Evolutionary conservation across 2,797 vertebrate species (phyloP).

Genomic region (Scolopax rusticola): DNA sequence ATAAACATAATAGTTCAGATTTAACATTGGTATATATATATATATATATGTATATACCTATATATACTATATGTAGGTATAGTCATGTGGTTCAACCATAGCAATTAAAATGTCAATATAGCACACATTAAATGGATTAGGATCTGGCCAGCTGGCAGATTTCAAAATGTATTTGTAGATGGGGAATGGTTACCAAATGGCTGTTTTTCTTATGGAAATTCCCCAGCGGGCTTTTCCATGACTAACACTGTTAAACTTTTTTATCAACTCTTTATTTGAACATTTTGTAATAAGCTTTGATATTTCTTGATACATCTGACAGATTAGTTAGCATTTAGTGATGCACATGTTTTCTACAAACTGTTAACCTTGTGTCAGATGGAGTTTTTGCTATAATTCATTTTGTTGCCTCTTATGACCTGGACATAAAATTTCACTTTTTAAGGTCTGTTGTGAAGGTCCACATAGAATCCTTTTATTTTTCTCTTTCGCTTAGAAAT

Average conservation of each 20-base stretch:
- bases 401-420: background rate
- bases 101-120: background rate
- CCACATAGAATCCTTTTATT: background rate
- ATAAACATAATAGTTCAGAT: background rate
- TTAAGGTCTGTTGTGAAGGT: background rate
- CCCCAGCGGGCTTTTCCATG: background rate
- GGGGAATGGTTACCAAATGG: slow-evolving; percentile 14
- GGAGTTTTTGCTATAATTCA: background rate
- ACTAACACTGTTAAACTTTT: background rate
- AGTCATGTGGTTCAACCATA: background rate
- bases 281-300: background rate
- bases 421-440: background rate
- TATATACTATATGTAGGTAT: too few species aligned
- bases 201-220: slow-evolving; percentile 27
- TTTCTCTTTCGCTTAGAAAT: background rate
- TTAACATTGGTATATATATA: too few species aligned
- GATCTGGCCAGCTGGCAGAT: slow-evolving; percentile 15
- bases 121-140: background rate
- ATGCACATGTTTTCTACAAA: background rate
- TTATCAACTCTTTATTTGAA: background rate
- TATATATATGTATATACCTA: too few species aligned
- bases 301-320: background rate
- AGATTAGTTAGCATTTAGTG: background rate
- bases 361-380: background rate
- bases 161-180: slow-evolving; percentile 12